Evolutionary conservation across 2,797 vertebrate species (phyloP).

Genomic region (Prunella strophiata): DNA sequence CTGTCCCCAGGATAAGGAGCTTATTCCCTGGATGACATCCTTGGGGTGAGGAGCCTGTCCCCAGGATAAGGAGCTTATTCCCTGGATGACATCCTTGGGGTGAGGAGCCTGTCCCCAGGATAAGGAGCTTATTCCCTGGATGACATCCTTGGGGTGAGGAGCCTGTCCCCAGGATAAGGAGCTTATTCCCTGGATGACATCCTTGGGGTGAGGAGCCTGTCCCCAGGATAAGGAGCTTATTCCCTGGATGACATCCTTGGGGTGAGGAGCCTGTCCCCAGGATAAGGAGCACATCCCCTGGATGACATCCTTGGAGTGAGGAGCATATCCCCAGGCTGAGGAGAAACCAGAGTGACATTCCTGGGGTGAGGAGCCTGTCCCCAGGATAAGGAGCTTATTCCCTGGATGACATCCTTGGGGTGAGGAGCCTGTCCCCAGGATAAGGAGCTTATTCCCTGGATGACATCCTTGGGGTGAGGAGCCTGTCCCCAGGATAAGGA

Average conservation of each 20-base stretch:
- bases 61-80: no score
- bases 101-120: neutral
- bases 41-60: neutral
- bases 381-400: no score
- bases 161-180: neutral
- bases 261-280: fast-evolving
- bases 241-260: fast-evolving
- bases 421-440: neutral
- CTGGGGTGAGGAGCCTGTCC: neutral
- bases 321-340: fast-evolving
- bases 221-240: neutral
- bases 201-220: neutral
- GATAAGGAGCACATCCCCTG: no score
- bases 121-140: no score
- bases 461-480: neutral
- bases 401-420: no score
- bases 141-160: neutral
- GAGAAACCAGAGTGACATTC: no score
- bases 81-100: no score
- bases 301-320: fast-evolving
- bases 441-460: neutral
- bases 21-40: no score
- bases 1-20: fast-evolving
- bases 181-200: no score
- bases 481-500: neutral